phyloP scores from a whole-genome alignment of 30 jellyfish, hydroid and myxozoan genomes.

The Aurelia aurita complex sp. Pacific region DNA sequence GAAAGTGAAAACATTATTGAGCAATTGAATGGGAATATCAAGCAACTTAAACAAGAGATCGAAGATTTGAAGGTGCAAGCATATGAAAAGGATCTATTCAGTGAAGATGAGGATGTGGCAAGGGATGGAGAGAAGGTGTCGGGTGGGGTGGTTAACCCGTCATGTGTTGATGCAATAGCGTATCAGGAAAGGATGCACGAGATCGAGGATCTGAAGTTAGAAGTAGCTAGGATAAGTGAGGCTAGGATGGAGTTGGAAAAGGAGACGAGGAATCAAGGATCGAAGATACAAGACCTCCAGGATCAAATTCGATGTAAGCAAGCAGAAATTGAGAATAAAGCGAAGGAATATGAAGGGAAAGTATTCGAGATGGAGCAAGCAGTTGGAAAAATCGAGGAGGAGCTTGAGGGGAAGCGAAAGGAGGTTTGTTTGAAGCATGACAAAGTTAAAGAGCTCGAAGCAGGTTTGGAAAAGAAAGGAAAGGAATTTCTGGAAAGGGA shows the following conservation, averaged over 20 bases:
- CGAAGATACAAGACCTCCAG: background rate
- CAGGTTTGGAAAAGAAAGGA: no score
- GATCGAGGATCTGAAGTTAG: background rate
- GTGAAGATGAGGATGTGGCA: background rate
- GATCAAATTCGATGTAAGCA: constrained; percentile 2
- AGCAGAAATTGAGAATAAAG: constrained; percentile 6
- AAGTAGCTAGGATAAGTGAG: background rate
- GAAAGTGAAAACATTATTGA: constrained; percentile 76
- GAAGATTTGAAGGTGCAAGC: constrained; percentile 18
- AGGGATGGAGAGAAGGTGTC: no score
- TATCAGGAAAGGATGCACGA: no score
- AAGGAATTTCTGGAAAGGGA: constrained; percentile 2
- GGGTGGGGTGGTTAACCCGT: no score
- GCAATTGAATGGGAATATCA: constrained; percentile 56
- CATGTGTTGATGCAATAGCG: no score
- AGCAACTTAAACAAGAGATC: background rate
- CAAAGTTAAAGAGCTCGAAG: no score
- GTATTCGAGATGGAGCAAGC: no score
- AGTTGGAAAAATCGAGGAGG: background rate
- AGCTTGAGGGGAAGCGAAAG: no score
- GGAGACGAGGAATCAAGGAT: background rate
- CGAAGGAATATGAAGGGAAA: background rate
- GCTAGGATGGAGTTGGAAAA: constrained; percentile 4
- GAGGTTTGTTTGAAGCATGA: no score
- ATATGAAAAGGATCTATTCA: background rate